A percentile compares a stretch with the other conserved stretches of the same genome.
These are phyloP conservation scores for Polymixis flavicincta DNA, from an alignment of 2,888 invertebrate species.

Conservation along the genomic window DNA sequence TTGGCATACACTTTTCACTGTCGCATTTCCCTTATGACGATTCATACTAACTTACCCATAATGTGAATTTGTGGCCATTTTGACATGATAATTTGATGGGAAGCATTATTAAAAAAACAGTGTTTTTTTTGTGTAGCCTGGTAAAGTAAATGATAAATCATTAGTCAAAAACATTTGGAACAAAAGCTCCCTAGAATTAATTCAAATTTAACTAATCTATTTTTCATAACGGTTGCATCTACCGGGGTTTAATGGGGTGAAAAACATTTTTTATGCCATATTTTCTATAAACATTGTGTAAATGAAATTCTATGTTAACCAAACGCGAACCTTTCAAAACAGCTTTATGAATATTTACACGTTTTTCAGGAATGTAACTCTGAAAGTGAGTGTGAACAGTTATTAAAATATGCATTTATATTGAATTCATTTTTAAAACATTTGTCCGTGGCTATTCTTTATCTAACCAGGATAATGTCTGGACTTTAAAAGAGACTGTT, in stretches of 20 bases:
- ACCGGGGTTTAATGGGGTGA: neutral
- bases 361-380: conserved; percentile 34
- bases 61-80: no score
- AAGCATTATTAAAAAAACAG: neutral
- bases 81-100: neutral
- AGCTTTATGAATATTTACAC: conserved; percentile 61
- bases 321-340: conserved; percentile 37
- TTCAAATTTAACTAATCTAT: conserved; percentile 28
- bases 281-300: conserved; percentile 43
- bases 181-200: neutral
- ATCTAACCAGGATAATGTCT: neutral
- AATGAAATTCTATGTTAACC: conserved; percentile 51
- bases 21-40: no score
- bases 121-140: no score
- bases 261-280: conserved; percentile 21
- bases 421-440: conserved; percentile 50
- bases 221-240: conserved; percentile 22
- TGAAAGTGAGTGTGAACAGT: conserved; percentile 49
- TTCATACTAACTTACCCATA: no score
- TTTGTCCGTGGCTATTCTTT: conserved; percentile 21
- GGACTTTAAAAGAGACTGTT: neutral
- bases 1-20: no score
- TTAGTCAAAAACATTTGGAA: conserved; percentile 10
- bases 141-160: neutral
- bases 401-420: conserved; percentile 58